Evolutionary conservation across 2,888 invertebrate species (phyloP).

Genomic region (Cephus pygmeus): DNA sequence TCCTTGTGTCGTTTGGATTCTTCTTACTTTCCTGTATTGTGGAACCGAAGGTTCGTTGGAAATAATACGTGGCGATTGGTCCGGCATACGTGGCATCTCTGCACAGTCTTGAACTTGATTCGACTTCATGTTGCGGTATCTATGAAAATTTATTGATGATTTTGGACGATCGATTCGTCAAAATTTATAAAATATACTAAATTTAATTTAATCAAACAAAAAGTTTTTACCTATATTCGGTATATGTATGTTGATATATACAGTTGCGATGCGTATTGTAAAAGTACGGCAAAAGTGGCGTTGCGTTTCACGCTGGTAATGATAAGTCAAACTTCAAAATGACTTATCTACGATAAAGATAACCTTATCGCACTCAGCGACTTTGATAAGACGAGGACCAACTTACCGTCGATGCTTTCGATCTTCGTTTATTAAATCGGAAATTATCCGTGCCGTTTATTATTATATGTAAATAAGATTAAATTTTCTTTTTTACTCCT

Average conservation of each 20-base stretch:
- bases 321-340: conserved; percentile 32
- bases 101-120: neutral
- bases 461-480: conserved; percentile 10
- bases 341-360: conserved; percentile 44
- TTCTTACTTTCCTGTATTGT: neutral
- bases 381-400: conserved; percentile 33
- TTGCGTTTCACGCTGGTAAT: conserved; percentile 26
- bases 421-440: neutral
- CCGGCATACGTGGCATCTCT: no score
- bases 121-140: neutral
- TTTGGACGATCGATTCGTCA: neutral
- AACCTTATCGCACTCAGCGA: conserved; percentile 33
- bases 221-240: no score
- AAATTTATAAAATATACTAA: no score
- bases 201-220: no score
- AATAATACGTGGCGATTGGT: no score
- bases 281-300: neutral
- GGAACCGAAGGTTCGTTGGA: neutral
- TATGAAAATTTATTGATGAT: neutral
- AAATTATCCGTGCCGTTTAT: conserved; percentile 8
- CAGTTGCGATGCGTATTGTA: no score
- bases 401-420: neutral
- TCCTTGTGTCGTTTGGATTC: neutral
- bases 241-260: no score
- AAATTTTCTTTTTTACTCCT: neutral